Evolutionary conservation across 2,797 vertebrate species (phyloP).

Genomic region (Cynodonichthys magdalenae): DNA sequence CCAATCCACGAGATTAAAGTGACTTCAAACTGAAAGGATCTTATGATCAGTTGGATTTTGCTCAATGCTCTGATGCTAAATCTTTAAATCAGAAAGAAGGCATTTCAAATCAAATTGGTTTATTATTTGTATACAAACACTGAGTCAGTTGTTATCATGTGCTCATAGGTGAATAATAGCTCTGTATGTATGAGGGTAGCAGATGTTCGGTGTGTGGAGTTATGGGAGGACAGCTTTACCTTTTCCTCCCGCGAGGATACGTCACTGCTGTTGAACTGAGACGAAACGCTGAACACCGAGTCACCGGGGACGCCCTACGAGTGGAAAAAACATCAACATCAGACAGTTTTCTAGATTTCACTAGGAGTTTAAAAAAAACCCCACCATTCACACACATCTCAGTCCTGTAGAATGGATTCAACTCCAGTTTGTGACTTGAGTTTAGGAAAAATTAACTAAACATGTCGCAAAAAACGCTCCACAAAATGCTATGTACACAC

Average conservation of each 20-base stretch:
- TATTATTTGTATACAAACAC: too few relatives aligned
- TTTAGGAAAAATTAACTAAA: too few relatives aligned
- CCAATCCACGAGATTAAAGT: slow-evolving; percentile 12
- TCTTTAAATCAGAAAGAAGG: neutral
- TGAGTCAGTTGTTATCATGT: neutral
- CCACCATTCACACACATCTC: neutral
- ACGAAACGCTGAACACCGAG: slow-evolving; percentile 76
- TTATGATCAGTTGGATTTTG: neutral
- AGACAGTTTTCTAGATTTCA: neutral
- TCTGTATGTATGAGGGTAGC: slow-evolving; percentile 52
- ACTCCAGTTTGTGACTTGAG: too few relatives aligned
- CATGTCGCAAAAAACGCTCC: too few relatives aligned
- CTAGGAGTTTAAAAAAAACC: neutral
- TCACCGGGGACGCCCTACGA: slow-evolving; percentile 64
- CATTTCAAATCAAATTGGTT: slow-evolving; percentile 37
- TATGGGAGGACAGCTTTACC: neutral
- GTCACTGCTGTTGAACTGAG: slow-evolving; percentile 49
- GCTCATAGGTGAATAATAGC: slow-evolving; percentile 49
- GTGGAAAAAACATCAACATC: neutral
- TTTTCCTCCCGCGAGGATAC: slow-evolving; percentile 28
- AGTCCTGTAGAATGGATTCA: too few relatives aligned
- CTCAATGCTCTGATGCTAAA: neutral
- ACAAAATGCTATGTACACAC: too few relatives aligned
- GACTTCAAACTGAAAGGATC: neutral
- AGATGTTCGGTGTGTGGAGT: slow-evolving; percentile 23